phyloP scores from a whole-genome alignment of 2,113 vertebrate species.

The Calonectris borealis region DNA sequence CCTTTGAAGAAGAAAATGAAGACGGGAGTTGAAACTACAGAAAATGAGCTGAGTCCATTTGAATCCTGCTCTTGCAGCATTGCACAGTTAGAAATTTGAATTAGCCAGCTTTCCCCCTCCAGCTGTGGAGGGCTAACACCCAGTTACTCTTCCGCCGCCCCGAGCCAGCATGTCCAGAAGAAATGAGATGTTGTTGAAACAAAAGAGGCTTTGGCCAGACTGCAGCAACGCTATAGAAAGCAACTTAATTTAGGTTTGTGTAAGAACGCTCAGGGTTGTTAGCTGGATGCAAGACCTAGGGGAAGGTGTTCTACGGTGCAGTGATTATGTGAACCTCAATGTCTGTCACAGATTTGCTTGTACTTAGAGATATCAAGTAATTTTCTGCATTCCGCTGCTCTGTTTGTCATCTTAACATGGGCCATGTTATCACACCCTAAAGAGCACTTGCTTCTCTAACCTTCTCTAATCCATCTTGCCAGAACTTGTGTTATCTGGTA shows the following conservation, averaged over 20 bases:
- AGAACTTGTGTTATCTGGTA: not conserved
- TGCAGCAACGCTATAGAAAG: not conserved
- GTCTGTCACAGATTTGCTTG: not conserved
- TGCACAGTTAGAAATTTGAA: not conserved
- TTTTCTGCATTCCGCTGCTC: not conserved
- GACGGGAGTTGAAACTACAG: not conserved
- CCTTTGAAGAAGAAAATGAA: not conserved
- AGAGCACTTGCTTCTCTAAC: not conserved
- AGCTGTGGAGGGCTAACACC: not conserved
- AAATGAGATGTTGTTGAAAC: not conserved
- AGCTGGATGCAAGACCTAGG: not conserved
- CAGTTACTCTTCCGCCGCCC: fast-evolving
- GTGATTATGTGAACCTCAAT: not conserved
- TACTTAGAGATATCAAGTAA: not conserved
- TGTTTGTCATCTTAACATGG: not conserved
- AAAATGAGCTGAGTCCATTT: not conserved
- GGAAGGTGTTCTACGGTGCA: not conserved
- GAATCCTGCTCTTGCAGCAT: not conserved
- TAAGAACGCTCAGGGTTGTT: not conserved
- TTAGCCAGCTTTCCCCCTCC: not conserved
- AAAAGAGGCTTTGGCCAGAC: not conserved
- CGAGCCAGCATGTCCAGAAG: not conserved
- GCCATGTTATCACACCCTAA: not conserved
- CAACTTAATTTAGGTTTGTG: not conserved
- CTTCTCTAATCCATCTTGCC: not conserved